These are phyloP conservation scores for Eupeodes luniger DNA, from an alignment of 2,888 invertebrate genomes.

Conservation along the genomic window DNA sequence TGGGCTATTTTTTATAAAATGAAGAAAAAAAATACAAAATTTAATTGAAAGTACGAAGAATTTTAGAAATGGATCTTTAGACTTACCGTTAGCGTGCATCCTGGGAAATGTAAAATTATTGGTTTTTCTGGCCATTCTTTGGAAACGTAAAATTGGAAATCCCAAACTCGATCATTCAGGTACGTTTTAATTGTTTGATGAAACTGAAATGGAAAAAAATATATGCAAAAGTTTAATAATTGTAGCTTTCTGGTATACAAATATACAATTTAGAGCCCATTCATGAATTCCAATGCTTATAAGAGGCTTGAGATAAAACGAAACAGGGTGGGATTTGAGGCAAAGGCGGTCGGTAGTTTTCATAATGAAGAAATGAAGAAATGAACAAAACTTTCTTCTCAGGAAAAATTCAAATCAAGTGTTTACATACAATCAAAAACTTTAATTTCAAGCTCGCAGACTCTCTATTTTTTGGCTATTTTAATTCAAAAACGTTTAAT, in stretches of 20 bases:
- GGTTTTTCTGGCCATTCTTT: conserved; percentile 94
- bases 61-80: neutral
- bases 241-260: neutral
- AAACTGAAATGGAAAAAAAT: conserved; percentile 87
- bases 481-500: too few species aligned
- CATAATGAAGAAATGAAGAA: too few species aligned
- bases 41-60: neutral
- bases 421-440: too few species aligned
- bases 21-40: conserved; percentile 61
- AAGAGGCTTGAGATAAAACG: too few species aligned
- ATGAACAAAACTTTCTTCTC: too few species aligned
- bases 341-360: too few species aligned
- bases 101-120: conserved; percentile 94
- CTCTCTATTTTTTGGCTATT: too few species aligned
- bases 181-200: conserved; percentile 95
- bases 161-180: conserved; percentile 94
- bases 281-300: too few species aligned
- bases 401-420: too few species aligned
- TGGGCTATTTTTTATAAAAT: conserved; percentile 86
- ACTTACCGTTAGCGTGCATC: conserved; percentile 93
- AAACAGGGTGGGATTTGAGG: too few species aligned
- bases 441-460: too few species aligned
- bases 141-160: conserved; percentile 95
- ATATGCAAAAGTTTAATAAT: neutral
- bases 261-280: too few species aligned